Conservation (phyloP, 2,113 vertebrate genomes). For the Nycticebus coucang region DNA sequence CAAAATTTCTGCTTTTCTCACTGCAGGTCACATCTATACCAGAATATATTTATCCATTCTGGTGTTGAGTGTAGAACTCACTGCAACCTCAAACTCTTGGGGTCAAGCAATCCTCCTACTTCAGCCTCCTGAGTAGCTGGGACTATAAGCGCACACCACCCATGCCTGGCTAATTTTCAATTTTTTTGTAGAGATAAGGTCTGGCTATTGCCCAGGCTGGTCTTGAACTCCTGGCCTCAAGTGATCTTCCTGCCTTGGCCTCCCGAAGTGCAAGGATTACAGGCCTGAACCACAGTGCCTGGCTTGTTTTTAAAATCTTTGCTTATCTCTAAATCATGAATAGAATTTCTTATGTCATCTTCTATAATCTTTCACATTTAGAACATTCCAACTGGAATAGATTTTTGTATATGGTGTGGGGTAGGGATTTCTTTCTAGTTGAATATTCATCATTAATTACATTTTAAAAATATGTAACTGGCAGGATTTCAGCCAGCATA, state of each 20-base stretch:
- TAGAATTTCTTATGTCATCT: neutral
- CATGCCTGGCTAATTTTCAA: too few species aligned
- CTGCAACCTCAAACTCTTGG: too few species aligned
- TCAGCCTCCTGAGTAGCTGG: too few species aligned
- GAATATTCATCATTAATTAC: neutral
- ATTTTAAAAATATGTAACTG: neutral
- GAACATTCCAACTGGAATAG: neutral
- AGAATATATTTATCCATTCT: neutral
- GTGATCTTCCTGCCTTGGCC: too few species aligned
- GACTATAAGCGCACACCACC: too few species aligned
- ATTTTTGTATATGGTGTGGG: neutral
- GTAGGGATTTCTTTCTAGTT: neutral
- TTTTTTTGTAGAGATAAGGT: too few species aligned
- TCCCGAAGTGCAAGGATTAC: too few species aligned
- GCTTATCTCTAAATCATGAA: neutral
- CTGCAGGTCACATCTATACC: neutral
- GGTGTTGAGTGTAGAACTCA: neutral
- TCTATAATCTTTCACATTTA: constrained; percentile 26
- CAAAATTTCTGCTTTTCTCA: neutral
- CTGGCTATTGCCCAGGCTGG: too few species aligned
- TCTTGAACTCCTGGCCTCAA: too few species aligned
- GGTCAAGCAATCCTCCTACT: too few species aligned
- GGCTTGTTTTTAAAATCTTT: neutral
- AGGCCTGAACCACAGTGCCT: too few species aligned
- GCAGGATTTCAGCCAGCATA: neutral